Evolutionary conservation across 2,113 vertebrate genomes (phyloP), one percentile per base, ranked within the genome.

Genomic region (Ahaetulla prasina): DNA sequence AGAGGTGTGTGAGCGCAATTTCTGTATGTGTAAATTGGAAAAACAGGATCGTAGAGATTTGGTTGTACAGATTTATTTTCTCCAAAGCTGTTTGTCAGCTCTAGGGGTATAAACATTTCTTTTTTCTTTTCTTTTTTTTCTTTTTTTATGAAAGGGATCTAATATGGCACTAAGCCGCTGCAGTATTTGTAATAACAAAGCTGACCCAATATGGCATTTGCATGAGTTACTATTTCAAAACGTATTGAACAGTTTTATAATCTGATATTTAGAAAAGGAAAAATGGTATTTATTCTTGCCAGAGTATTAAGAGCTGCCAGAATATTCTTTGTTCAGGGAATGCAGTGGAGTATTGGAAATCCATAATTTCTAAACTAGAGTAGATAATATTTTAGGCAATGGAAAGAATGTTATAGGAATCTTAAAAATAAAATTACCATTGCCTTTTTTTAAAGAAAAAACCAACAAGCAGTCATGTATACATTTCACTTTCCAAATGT

Each of bases 221-320:
- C 97, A 97, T 97, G 97, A 97, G 92, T 97, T 96, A 94, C 63
- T 55, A 60, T 86, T 90, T 96, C 95, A 96, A 94, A 96, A 94
- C 95, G 90, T 97, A 97, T 97, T 96, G 95, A 97, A 95, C 95
- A 88, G 96, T 97, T 98, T 97, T 97, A 94, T 97, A 96, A 96
- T 93, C 93, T 96, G 96, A 97, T 54, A 85, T 95, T 95, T 97
- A 97, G 95, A 92, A 95, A 93, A 95, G 89, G 89, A 97, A 96
- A 95, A 95, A 94, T 94, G 94, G 94, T 97, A 98, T 98, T 98
- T 98, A 98, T 98, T 97, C 97, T 97, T 97, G 94, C 97, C 93
- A 95, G 97, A 97, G 95, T 92, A 94, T 88, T 96, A 97, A 96
- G 97, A 94, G 96, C 96, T 94, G 93, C 91, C 94, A 95, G 95